phyloP scores from a whole-genome alignment of 2,113 vertebrate species.

The Pteruthius melanotis region DNA sequence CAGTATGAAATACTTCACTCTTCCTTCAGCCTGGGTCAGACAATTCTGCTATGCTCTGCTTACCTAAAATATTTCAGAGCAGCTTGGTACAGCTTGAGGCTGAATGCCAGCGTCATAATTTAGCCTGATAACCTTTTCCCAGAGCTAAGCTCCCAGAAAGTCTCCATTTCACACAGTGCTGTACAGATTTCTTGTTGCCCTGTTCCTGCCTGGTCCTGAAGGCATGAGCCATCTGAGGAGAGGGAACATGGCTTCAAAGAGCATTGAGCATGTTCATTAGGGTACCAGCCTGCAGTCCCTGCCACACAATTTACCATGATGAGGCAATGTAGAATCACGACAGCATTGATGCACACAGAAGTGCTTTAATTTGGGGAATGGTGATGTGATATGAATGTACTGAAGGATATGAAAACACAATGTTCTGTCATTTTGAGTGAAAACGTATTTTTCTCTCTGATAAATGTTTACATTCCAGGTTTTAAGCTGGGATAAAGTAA shows the following conservation, averaged over 20 bases:
- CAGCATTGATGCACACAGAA: neutral
- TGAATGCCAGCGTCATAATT: neutral
- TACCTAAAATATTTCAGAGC: neutral
- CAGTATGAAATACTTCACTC: neutral
- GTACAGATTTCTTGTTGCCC: neutral
- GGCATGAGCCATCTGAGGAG: neutral
- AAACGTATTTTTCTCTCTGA: neutral
- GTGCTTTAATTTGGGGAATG: neutral
- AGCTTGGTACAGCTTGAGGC: neutral
- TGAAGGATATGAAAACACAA: neutral
- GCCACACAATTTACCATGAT: fast-evolving
- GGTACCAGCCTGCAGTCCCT: neutral
- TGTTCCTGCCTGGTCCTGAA: neutral
- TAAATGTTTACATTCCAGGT: neutral
- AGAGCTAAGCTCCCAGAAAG: neutral
- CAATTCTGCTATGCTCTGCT: neutral
- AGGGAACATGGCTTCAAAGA: neutral
- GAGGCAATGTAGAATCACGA: neutral
- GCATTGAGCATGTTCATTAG: fast-evolving
- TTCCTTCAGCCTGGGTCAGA: neutral
- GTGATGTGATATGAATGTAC: neutral
- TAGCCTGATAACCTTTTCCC: neutral
- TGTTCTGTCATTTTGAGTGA: neutral
- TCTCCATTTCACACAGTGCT: fast-evolving
- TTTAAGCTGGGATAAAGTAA: neutral